These are phyloP conservation scores for Halcyon chelicuti DNA, from an alignment of 2,797 vertebrate genomes.

Conservation along the genomic window DNA sequence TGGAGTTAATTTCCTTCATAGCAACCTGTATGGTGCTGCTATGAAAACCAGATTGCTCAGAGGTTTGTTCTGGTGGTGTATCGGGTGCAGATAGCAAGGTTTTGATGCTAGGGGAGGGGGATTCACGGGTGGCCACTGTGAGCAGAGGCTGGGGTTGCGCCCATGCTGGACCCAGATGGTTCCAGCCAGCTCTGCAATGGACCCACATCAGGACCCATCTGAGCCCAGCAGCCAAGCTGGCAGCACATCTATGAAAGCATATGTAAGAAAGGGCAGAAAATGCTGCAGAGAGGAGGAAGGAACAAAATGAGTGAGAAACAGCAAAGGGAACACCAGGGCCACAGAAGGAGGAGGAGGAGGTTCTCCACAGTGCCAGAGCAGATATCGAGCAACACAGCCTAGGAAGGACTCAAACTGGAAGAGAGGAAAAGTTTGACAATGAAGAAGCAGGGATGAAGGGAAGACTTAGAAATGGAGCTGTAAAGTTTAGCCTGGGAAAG, in stretches of 20 bases:
- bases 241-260: not conserved
- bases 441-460: not conserved
- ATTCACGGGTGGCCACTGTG: not conserved
- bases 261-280: not conserved
- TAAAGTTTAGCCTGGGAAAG: not conserved
- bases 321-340: not conserved
- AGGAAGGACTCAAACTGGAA: not conserved
- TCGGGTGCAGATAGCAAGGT: not conserved
- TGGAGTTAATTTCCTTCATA: not conserved
- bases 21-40: not conserved
- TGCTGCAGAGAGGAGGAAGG: not conserved
- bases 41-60: not conserved
- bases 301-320: not conserved
- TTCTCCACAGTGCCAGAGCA: not conserved
- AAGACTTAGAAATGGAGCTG: not conserved
- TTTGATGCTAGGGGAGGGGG: not conserved
- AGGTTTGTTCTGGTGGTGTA: not conserved
- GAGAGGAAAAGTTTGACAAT: not conserved
- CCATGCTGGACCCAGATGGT: not conserved
- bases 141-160: not conserved
- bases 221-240: not conserved
- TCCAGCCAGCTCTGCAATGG: not conserved
- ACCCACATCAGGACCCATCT: not conserved
- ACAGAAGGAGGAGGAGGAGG: not conserved
- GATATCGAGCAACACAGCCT: not conserved